These are phyloP conservation scores for Turdus rufiventris DNA, from an alignment of 2,113 vertebrate species.

Conservation along the genomic window DNA sequence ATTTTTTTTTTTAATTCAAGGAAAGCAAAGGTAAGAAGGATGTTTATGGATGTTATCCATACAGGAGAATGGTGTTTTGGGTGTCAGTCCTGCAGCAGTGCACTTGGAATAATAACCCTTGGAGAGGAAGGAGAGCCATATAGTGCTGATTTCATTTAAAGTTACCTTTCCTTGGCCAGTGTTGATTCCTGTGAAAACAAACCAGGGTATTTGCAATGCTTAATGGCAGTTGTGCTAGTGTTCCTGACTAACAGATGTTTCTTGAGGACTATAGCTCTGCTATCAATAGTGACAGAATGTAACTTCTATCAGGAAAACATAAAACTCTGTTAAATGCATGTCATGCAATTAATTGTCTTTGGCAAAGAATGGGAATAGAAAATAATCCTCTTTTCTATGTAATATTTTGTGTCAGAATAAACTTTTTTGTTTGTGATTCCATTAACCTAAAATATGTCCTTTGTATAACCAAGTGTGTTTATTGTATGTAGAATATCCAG, in stretches of 20 bases:
- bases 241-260: not conserved
- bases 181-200: not conserved
- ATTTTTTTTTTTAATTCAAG: no score
- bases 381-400: not conserved
- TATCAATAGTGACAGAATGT: not conserved
- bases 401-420: conserved; percentile 6
- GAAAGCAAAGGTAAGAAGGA: not conserved
- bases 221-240: not conserved
- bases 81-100: not conserved
- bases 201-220: not conserved
- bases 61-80: not conserved
- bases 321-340: conserved; percentile 26
- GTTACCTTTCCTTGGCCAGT: not conserved
- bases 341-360: conserved; percentile 25
- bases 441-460: not conserved
- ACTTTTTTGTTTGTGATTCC: conserved; percentile 37
- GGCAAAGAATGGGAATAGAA: conserved; percentile 13
- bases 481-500: conserved; percentile 5
- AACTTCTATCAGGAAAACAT: not conserved
- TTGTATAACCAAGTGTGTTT: conserved; percentile 35
- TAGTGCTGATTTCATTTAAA: not conserved
- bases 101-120: not conserved
- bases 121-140: not conserved
- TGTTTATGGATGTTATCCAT: not conserved
- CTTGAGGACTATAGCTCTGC: not conserved